Base-by-base conservation (phyloP, 2,797 vertebrate genomes). In the Megaceryle alcyon region DNA sequence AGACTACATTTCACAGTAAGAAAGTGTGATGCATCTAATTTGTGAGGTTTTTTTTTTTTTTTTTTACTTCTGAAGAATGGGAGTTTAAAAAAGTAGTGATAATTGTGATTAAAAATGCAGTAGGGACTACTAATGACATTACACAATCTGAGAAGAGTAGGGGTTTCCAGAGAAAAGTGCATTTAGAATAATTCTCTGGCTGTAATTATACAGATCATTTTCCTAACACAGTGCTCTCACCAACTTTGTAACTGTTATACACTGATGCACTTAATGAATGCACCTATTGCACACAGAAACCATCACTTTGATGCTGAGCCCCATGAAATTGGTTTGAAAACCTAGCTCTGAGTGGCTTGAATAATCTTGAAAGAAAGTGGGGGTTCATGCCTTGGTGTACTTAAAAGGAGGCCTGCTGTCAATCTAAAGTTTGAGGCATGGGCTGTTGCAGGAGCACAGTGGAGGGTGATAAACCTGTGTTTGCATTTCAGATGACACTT, bases 401-500 rank as follows among this genome's bases (percentile, higher is more conserved):
- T 64, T 75, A 43, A 39, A 66, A 86, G 59, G 61, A 75, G 35
- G 28, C 60, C 73, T 44, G 48, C 63, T 88, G 66, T 57, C 88
- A 80, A 16, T 80, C 37, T 41, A 11, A 82, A 65, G 48, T 64
- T 70, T 68, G 72, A 82, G 49, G 17, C 68, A 76, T 3, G 16
- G 60, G 60, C 59, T 93, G 25, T 14, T 80, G 53, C n/a, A 82
- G 41, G 37, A 73, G 57, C 4, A 44, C 2, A 1, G 16, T 71
- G 7, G 65, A 92, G 65, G 21, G 46, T 78, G 76, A 91, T 78
- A 91, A 93, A 89, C 26, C n/a, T 39, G 15, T 65, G 86, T 63
- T 93, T 95, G 68, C 44, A 78, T 92, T 89, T 94, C 41, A 81
- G 76, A 64, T 85, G 64, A 37, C 43, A 75, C 23, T 65, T 83